These are phyloP conservation scores for Hemitrygon akajei DNA, from an alignment of 2,797 vertebrate species.

Conservation along the genomic window DNA sequence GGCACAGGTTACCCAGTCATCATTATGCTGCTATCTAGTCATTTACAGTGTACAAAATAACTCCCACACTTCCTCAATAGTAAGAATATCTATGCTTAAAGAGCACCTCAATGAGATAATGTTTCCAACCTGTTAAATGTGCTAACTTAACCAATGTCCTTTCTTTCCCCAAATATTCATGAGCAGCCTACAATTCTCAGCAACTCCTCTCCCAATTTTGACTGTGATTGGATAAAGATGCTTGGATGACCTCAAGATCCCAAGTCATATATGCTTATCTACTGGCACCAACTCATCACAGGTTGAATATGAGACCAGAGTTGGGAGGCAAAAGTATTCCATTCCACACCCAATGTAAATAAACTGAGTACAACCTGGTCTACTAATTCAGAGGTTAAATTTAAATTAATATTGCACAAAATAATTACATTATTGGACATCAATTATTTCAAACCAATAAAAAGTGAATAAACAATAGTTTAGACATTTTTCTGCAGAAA, in stretches of 20 bases:
- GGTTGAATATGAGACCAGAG: background rate
- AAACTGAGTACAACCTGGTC: background rate
- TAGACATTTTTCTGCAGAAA: background rate
- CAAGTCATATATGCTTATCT: background rate
- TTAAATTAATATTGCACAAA: background rate
- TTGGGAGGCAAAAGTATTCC: background rate
- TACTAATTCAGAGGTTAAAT: background rate
- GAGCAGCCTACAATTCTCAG: background rate
- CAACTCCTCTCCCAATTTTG: background rate
- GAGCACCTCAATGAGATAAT: background rate
- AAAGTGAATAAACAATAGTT: background rate
- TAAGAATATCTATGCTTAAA: background rate
- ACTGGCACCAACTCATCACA: background rate
- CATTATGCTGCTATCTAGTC: too few species aligned
- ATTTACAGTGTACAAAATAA: too few species aligned
- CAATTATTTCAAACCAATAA: background rate
- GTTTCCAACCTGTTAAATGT: background rate
- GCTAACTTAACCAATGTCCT: background rate
- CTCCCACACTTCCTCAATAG: background rate
- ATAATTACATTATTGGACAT: background rate
- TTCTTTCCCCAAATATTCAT: background rate
- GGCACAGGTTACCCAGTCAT: too few species aligned
- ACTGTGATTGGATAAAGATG: background rate
- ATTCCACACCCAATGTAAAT: background rate
- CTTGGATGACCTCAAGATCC: background rate